Evolutionary conservation across 2,888 invertebrate genomes (phyloP), one percentile per base, ranked within the genome.

Genomic region (Synanthedon tipuliformis): DNA sequence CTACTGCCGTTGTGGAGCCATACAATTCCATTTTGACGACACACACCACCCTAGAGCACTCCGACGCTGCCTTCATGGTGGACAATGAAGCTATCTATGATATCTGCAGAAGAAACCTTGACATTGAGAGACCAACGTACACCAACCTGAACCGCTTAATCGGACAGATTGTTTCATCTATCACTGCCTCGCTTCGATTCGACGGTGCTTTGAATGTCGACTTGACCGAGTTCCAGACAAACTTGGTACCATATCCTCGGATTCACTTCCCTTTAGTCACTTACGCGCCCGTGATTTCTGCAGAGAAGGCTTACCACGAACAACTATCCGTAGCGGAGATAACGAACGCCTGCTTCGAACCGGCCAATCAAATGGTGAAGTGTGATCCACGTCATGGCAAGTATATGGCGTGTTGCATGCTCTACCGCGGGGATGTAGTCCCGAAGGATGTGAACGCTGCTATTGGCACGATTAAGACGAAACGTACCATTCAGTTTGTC

Each of bases 1-100:
- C 94, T 27, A 95, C 95, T 0, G 94, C 95, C 34, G 94, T 95
- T 34, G 97, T 98, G 27, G 97, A 98, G 77, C 98, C 98, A 0
- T 98, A 98, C 90, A 98, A 98, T 85, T 96, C 97, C 0, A 96
- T 98, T 65, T 88, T 97, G 66, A 97, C 97, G 60, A 97, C 97
- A 41, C 97, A 98, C 82, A 97, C 97, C 23, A 97, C 97, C 27
- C 80, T 94, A 66, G 97, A 97, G 80, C 97, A 97, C 77, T 96
- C 95, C 0, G 97, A 97, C 81, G 97, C 97, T 71, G 96, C 97
- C 41, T 97, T 98, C 82, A 97, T 97, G 97, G 95, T 94, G 50
- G 95, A 95, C 76, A 95, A 95, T 71, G 94, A 95, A 83, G 95
- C 95, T 51, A 95, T 95, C 64, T 95, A 96, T 77, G 92, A 98